Conservation (phyloP, 2,888 invertebrate genomes). For the Abscondita cerata region DNA sequence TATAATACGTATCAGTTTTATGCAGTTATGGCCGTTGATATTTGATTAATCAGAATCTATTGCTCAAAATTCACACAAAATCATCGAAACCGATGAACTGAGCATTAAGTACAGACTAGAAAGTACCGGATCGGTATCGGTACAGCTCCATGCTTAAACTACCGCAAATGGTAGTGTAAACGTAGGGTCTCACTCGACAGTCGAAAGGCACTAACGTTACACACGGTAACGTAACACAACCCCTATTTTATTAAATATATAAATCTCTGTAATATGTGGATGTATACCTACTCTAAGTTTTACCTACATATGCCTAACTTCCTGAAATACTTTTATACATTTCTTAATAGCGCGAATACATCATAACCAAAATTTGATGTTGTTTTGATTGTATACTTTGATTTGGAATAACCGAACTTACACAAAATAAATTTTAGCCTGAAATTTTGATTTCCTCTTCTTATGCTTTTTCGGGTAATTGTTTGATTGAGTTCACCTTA, state of each 20-base stretch:
- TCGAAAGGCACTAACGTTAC: constrained; percentile 61
- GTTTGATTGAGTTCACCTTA: constrained; percentile 56
- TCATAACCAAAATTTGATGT: constrained; percentile 24
- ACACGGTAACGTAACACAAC: constrained; percentile 56
- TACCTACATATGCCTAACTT: constrained; percentile 40
- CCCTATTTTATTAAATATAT: constrained; percentile 54
- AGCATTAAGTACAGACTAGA: constrained; percentile 41
- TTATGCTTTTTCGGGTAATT: constrained; percentile 8
- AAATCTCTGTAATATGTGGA: constrained; percentile 57
- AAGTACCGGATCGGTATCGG: constrained; percentile 51
- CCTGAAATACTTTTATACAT: constrained; percentile 33
- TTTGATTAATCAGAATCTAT: constrained; percentile 58
- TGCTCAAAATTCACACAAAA: constrained; percentile 51
- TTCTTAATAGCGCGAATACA: constrained; percentile 20
- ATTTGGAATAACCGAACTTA: constrained; percentile 38
- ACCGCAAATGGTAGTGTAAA: constrained; percentile 32
- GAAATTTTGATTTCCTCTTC: constrained; percentile 34
- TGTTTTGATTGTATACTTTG: constrained; percentile 43
- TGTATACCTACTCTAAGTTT: constrained; percentile 52
- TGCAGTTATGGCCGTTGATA: constrained; percentile 54
- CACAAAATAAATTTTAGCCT: constrained; percentile 22
- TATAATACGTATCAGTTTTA: constrained; percentile 44
- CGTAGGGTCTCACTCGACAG: constrained; percentile 59
- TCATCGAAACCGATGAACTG: constrained; percentile 37
- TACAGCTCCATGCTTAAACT: constrained; percentile 43